These are phyloP conservation scores for Baryphthengus martii DNA, from an alignment of 2,113 vertebrate genomes.

Conservation along the genomic window DNA sequence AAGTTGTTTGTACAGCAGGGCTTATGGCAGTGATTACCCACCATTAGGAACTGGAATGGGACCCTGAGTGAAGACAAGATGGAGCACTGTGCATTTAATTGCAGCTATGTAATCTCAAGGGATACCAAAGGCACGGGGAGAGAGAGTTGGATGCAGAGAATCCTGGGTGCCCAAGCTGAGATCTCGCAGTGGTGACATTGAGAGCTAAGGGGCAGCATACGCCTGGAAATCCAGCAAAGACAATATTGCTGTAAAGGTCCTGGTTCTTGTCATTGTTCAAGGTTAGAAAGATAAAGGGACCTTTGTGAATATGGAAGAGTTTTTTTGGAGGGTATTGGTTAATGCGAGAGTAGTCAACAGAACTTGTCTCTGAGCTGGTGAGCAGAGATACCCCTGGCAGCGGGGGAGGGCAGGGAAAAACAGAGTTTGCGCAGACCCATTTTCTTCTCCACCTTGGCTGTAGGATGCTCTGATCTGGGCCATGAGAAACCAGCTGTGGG, in stretches of 20 bases:
- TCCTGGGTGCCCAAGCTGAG: neutral
- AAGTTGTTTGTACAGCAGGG: neutral
- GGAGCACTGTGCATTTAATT: neutral
- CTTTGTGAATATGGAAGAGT: neutral
- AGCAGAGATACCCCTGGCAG: neutral
- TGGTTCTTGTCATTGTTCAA: neutral
- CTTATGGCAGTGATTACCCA: neutral
- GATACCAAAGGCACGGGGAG: neutral
- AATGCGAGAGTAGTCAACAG: neutral
- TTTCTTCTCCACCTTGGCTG: neutral
- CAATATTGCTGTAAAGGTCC: neutral
- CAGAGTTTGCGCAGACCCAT: neutral
- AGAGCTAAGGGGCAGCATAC: neutral
- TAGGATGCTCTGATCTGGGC: slow-evolving; percentile 91
- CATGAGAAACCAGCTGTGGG: slow-evolving; percentile 89
- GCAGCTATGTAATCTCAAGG: neutral
- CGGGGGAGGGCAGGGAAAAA: neutral
- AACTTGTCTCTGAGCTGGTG: neutral
- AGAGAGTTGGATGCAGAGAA: neutral
- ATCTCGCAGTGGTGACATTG: neutral
- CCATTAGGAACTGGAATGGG: neutral
- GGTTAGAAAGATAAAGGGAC: neutral
- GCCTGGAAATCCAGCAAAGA: neutral
- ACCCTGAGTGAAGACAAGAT: neutral
- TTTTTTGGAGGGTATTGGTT: neutral